Conservation (phyloP, 2,797 vertebrate species). For the Platyrinchus mystaceus region DNA sequence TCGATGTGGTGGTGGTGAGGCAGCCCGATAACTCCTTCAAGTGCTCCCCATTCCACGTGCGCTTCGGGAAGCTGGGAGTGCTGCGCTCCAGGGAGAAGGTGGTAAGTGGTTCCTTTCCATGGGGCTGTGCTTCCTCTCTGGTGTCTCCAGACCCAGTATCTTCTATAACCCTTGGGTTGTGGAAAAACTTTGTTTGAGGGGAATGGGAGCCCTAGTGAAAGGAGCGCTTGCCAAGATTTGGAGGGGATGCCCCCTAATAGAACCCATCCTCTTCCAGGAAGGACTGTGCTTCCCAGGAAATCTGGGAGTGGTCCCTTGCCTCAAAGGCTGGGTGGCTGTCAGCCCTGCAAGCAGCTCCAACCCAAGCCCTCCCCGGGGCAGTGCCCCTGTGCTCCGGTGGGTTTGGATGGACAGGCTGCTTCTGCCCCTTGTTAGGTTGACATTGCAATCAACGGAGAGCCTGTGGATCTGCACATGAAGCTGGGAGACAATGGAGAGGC, state of each 20-base stretch:
- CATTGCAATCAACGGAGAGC: constrained; percentile 92
- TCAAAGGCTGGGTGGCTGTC: not conserved
- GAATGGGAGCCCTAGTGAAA: not conserved
- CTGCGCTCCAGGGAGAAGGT: constrained; percentile 93
- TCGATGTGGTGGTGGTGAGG: constrained; percentile 91
- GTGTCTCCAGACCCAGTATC: not conserved
- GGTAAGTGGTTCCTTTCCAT: constrained; percentile 75
- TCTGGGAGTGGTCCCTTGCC: not conserved
- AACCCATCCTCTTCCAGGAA: not conserved
- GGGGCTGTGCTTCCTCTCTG: not conserved
- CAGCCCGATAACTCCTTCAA: constrained; percentile 89
- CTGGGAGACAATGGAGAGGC: constrained; percentile 94
- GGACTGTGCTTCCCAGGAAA: not conserved
- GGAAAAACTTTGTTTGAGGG: not conserved
- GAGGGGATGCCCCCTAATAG: not conserved
- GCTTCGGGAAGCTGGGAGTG: constrained; percentile 94
- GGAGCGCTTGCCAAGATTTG: not conserved
- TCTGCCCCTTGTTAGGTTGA: constrained; percentile 82
- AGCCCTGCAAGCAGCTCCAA: not conserved
- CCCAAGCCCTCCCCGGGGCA: not conserved
- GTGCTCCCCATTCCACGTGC: constrained; percentile 94
- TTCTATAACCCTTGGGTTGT: not conserved
- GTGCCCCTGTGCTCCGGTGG: not conserved
- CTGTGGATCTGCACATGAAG: constrained; percentile 93
- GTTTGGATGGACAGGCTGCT: not conserved